phyloP scores from a whole-genome alignment of 2,797 vertebrate genomes.

The Eurystomus glaucurus region DNA sequence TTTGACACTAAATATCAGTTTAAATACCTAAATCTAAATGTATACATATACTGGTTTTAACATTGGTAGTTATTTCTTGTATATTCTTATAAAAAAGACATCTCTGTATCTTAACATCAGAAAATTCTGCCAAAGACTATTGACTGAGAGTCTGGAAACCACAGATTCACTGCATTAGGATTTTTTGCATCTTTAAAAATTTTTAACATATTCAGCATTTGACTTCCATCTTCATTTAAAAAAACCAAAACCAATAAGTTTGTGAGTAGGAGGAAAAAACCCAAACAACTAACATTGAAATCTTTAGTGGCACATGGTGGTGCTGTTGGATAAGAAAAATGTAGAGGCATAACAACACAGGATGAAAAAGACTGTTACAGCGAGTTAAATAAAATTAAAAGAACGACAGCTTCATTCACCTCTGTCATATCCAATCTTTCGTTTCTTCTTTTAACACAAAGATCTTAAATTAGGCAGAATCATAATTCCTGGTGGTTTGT shows the following conservation, averaged over 20 bases:
- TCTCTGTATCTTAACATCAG: neutral
- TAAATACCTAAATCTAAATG: neutral
- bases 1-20: neutral
- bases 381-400: constrained; percentile 91
- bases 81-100: neutral
- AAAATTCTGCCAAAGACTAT: neutral
- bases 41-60: neutral
- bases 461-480: constrained; percentile 82
- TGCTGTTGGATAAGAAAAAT: constrained; percentile 78
- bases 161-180: neutral
- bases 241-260: neutral
- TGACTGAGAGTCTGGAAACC: neutral
- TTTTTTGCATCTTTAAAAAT: neutral
- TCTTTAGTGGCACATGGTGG: constrained; percentile 75
- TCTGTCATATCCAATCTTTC: constrained; percentile 83
- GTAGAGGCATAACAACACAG: neutral
- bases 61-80: neutral
- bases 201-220: neutral
- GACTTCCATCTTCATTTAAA: neutral
- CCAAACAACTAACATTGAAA: neutral
- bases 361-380: constrained; percentile 66
- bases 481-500: constrained; percentile 81
- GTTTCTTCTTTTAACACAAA: constrained; percentile 81
- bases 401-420: constrained; percentile 86
- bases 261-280: neutral